Percentiles rank a stretch among this genome's conserved stretches.
These are phyloP conservation scores for Thalassophryne amazonica DNA, from an alignment of 2,797 vertebrate species.

Conservation along the genomic window DNA sequence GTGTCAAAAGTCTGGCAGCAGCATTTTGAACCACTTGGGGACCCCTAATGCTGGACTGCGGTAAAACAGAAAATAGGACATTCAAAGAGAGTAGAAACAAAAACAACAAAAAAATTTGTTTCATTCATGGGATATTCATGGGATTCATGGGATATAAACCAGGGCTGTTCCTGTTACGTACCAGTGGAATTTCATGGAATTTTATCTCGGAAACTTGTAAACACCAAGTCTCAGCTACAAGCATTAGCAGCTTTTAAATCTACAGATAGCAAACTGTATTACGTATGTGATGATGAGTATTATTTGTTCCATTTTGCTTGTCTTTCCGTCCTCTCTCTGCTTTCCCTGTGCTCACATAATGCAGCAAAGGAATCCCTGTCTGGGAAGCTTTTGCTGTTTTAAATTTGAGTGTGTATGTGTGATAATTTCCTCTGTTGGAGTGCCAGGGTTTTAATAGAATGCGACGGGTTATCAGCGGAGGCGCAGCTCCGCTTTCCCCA, in stretches of 20 bases:
- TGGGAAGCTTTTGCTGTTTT: constrained; percentile 15
- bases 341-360: constrained; percentile 1
- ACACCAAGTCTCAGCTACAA: constrained; percentile 30
- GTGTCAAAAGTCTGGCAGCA: no score
- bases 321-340: background rate
- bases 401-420: constrained; percentile 5
- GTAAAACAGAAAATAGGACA: no score
- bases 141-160: no score
- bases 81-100: no score
- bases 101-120: no score
- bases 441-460: constrained; percentile 67
- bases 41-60: no score
- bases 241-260: constrained; percentile 30
- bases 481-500: constrained; percentile 34
- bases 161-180: no score
- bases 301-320: constrained; percentile 12
- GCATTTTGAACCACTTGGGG: no score
- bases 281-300: background rate
- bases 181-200: no score
- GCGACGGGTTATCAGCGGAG: constrained; percentile 61
- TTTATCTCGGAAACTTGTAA: no score
- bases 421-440: constrained; percentile 61
- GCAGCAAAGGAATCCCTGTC: constrained; percentile 14
- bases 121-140: no score
- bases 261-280: constrained; percentile 10